Evolutionary conservation across 2,888 invertebrate genomes (phyloP).

Genomic region (Coenonympha glycerion): DNA sequence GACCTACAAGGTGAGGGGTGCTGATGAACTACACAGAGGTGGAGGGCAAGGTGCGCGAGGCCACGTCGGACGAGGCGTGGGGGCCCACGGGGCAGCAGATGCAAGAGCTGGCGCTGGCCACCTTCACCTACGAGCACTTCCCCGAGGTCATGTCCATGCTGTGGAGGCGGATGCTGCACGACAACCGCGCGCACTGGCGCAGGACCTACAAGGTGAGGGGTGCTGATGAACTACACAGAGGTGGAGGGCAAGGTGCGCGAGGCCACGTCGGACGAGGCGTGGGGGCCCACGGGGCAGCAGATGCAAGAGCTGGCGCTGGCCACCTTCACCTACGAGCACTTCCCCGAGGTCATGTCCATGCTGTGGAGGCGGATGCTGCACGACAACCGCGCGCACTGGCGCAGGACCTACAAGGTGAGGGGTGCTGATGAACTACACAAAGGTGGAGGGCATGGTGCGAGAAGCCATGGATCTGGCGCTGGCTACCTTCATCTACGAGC

Average conservation of each 20-base stretch:
- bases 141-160: no score
- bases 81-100: conserved; percentile 84
- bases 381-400: conserved; percentile 97
- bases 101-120: no score
- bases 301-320: conserved; percentile 99
- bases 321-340: conserved; percentile 98
- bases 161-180: no score
- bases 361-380: conserved; percentile 99
- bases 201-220: conserved; percentile 79
- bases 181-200: not conserved
- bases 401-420: conserved; percentile 95
- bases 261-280: conserved; percentile 99
- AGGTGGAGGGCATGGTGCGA: no score
- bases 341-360: conserved; percentile 99
- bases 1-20: not conserved
- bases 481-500: no score
- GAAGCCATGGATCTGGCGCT: conserved; percentile 62
- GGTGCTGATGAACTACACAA: not conserved
- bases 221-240: conserved; percentile 99
- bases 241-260: conserved; percentile 99
- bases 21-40: not conserved
- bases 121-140: no score
- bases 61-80: no score
- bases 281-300: conserved; percentile 97
- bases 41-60: not conserved